Evolutionary conservation across 2,113 vertebrate species (phyloP).

Genomic region (Mastomys coucha): DNA sequence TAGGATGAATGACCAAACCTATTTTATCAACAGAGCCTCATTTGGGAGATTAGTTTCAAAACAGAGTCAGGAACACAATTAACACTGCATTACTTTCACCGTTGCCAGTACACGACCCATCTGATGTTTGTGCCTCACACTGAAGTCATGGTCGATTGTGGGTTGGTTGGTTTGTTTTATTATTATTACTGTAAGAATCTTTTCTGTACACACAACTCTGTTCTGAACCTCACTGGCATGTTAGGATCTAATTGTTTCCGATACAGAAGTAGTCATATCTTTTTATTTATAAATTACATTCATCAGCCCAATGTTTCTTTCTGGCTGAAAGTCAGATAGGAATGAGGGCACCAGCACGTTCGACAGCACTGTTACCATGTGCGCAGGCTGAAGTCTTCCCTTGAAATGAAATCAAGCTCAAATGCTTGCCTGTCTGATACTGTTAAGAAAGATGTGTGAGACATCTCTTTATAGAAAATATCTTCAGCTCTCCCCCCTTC

Average conservation of each 20-base stretch:
- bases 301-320: conserved; percentile 50
- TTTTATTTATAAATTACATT: conserved; percentile 58
- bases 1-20: background rate
- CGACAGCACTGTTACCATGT: conserved; percentile 39
- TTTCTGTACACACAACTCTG: background rate
- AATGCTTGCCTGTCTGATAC: conserved; percentile 42
- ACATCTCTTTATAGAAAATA: conserved; percentile 62
- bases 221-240: conserved; percentile 32
- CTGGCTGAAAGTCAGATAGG: conserved; percentile 46
- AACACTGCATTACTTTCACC: conserved; percentile 43
- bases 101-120: background rate
- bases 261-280: conserved; percentile 16
- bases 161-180: background rate
- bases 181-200: background rate
- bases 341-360: conserved; percentile 31
- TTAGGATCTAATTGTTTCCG: conserved; percentile 50
- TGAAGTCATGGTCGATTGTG: conserved; percentile 3
- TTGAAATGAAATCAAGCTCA: conserved; percentile 67
- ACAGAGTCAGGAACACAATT: conserved; percentile 24
- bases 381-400: conserved; percentile 47
- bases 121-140: background rate
- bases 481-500: conserved; percentile 56
- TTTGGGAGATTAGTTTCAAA: conserved; percentile 46
- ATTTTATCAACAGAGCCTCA: conserved; percentile 36
- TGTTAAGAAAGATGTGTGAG: conserved; percentile 73